phyloP scores from a whole-genome alignment of 2,797 vertebrate species.

The Siniperca obscura region DNA sequence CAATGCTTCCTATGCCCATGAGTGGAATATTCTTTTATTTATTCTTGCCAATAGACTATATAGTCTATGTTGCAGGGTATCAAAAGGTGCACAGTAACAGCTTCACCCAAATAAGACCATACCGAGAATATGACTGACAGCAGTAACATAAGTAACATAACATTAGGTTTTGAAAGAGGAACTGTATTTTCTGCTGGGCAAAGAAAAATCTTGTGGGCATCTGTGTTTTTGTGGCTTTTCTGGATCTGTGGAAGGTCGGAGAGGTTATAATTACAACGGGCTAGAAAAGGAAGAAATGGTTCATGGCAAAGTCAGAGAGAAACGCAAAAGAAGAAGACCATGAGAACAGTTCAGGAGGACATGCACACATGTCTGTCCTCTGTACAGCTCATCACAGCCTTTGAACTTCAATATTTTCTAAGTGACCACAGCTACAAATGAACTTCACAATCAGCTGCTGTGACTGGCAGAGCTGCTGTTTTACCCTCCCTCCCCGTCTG shows the following conservation, averaged over 20 bases:
- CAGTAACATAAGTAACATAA: conserved; percentile 16
- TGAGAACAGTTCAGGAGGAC: background rate
- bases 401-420: background rate
- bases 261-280: conserved; percentile 40
- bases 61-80: background rate
- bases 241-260: conserved; percentile 22
- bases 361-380: background rate
- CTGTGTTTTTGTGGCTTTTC: conserved; percentile 25
- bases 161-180: background rate
- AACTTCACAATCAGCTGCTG: conserved; percentile 24
- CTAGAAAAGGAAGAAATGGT: conserved; percentile 15
- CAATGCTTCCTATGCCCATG: too few relatives aligned
- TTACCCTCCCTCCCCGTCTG: background rate
- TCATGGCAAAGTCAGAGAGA: background rate
- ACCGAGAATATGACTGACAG: background rate
- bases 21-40: background rate
- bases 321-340: background rate
- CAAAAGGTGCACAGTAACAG: background rate
- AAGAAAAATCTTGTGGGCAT: conserved; percentile 20
- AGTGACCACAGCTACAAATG: conserved; percentile 3
- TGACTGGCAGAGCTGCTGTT: background rate
- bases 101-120: background rate
- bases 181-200: conserved; percentile 15
- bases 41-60: background rate
- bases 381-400: background rate